Conservation (phyloP, 2,888 invertebrate genomes). For the Junonia oenone region DNA sequence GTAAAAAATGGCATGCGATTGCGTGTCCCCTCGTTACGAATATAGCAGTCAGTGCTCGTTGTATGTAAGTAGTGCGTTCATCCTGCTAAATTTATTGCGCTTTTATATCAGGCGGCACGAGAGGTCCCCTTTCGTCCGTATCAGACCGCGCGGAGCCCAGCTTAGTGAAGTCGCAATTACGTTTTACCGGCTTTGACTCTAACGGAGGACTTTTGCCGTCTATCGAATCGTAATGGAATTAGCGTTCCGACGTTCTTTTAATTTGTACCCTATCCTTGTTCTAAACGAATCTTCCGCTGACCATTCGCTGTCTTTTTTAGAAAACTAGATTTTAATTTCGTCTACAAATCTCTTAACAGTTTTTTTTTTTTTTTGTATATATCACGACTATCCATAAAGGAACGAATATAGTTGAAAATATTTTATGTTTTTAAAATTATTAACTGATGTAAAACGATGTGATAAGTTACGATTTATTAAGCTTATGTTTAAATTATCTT, state of each 20-base stretch:
- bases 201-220: constrained; percentile 74
- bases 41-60: constrained; percentile 58
- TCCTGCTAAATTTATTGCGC: constrained; percentile 79
- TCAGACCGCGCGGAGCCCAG: constrained; percentile 72
- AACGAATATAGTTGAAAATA: too few relatives aligned
- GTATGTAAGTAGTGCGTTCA: constrained; percentile 78
- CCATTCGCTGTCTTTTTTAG: constrained; percentile 25
- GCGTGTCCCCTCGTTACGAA: constrained; percentile 66
- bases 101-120: constrained; percentile 78
- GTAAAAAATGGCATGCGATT: constrained; percentile 36
- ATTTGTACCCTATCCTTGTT: constrained; percentile 67
- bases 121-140: constrained; percentile 75
- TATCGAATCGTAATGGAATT: constrained; percentile 79
- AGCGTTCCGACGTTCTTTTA: constrained; percentile 75
- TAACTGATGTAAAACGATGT: background rate
- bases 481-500: background rate
- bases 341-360: background rate
- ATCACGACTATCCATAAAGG: too few relatives aligned
- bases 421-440: background rate
- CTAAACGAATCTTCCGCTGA: constrained; percentile 55
- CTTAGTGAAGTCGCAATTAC: constrained; percentile 79
- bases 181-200: constrained; percentile 75
- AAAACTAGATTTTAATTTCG: background rate
- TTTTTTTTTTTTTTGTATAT: background rate
- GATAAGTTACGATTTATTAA: background rate